Conservation (phyloP, 2,888 invertebrate genomes). For the Bruchidius siliquastri region DNA sequence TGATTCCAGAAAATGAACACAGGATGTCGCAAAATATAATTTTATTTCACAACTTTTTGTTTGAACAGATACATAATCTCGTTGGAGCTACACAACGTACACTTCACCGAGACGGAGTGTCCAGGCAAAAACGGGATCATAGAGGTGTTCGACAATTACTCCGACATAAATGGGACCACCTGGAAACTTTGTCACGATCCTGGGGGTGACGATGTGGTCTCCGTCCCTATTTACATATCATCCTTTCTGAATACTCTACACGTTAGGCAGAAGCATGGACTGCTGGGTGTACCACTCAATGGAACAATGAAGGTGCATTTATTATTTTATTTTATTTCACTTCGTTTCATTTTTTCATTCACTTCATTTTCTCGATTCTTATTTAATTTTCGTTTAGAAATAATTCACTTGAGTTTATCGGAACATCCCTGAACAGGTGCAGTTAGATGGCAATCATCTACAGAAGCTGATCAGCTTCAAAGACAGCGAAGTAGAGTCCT, state of each 20-base stretch:
- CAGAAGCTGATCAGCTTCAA: constrained; percentile 57
- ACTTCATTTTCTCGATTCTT: no score
- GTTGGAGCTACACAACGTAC: constrained; percentile 50
- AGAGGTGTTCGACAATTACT: constrained; percentile 61
- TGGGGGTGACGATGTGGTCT: constrained; percentile 34
- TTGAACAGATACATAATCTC: constrained; percentile 43
- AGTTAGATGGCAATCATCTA: constrained; percentile 61
- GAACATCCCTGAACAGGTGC: constrained; percentile 40
- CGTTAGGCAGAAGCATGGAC: constrained; percentile 52
- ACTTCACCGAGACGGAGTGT: constrained; percentile 45
- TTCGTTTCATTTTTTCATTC: no score
- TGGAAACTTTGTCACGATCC: constrained; percentile 60
- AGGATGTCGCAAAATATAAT: no score
- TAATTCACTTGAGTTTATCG: no score
- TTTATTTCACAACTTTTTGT: no score
- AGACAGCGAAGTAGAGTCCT: constrained; percentile 61
- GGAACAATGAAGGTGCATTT: constrained; percentile 49
- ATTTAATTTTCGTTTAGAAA: no score
- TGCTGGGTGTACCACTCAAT: constrained; percentile 54
- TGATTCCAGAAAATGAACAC: no score
- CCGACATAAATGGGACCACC: constrained; percentile 64
- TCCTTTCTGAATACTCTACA: constrained; percentile 65
- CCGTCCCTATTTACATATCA: constrained; percentile 55
- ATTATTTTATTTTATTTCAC: no score
- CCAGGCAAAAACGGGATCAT: constrained; percentile 30